These are phyloP conservation scores for Pristionchus fissidentatus DNA, from an alignment of 2,888 invertebrate species.

Conservation along the genomic window DNA sequence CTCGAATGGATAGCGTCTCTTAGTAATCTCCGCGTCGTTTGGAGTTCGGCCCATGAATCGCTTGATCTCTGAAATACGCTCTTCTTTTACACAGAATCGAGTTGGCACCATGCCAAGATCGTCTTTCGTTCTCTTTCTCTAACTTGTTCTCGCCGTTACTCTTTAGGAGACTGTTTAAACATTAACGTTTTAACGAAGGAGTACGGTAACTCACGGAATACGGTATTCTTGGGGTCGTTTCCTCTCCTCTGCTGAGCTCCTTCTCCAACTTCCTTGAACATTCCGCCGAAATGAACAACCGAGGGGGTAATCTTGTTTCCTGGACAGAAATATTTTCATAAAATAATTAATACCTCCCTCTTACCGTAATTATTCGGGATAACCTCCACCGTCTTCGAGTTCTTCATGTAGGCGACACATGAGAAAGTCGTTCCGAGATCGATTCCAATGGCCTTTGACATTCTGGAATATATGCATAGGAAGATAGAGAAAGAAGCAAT, in stretches of 20 bases:
- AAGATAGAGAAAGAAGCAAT: too few species aligned
- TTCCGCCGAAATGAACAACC: background rate
- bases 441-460: conserved; percentile 73
- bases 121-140: too few species aligned
- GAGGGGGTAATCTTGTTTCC: background rate
- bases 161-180: too few species aligned
- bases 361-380: conserved; percentile 78
- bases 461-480: too few species aligned
- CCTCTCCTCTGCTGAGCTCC: background rate
- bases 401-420: conserved; percentile 76
- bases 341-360: background rate
- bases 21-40: conserved; percentile 1
- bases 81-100: background rate
- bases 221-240: background rate
- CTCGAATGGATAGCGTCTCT: conserved; percentile 21
- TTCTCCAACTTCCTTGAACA: background rate
- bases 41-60: conserved; percentile 10
- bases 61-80: conserved; percentile 8
- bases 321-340: background rate
- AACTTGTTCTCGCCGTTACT: too few species aligned
- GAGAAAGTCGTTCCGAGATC: conserved; percentile 76
- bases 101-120: too few species aligned
- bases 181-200: too few species aligned
- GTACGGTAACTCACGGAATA: background rate
- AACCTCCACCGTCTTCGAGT: conserved; percentile 79